phyloP scores from a whole-genome alignment of 2,113 vertebrate genomes.

The Macrotus californicus region DNA sequence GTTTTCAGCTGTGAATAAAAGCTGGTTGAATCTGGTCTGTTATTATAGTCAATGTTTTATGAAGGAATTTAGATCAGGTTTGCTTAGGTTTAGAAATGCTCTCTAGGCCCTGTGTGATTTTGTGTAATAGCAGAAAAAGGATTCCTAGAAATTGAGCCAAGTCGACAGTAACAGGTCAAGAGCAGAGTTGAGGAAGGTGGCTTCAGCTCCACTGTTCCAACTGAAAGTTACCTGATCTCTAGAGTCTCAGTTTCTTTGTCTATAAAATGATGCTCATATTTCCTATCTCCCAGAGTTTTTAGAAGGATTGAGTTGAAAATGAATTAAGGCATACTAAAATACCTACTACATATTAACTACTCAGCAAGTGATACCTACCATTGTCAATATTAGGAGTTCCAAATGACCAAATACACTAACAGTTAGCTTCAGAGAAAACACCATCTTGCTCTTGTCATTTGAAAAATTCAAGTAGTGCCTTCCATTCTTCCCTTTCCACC shows the following conservation, averaged over 20 bases:
- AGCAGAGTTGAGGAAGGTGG: not conserved
- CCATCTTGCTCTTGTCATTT: not conserved
- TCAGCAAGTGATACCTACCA: not conserved
- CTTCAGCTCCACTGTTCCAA: not conserved
- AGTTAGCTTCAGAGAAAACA: not conserved
- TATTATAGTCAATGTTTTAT: not conserved
- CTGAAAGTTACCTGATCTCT: not conserved
- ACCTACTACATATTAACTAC: not conserved
- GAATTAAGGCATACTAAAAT: not conserved
- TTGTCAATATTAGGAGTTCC: not conserved
- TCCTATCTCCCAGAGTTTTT: not conserved
- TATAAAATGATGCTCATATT: not conserved
- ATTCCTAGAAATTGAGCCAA: not conserved
- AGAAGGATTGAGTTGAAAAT: not conserved
- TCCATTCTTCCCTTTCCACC: not conserved
- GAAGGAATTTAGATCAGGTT: constrained; percentile 6
- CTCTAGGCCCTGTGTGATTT: not conserved
- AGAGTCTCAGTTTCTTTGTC: not conserved
- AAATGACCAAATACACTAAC: not conserved
- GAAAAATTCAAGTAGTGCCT: not conserved
- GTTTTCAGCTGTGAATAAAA: constrained; percentile 23
- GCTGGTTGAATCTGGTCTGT: not conserved
- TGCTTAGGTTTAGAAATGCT: not conserved
- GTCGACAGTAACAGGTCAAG: not conserved
- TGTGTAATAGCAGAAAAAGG: not conserved